Base-by-base conservation (phyloP, 2,797 vertebrate species). In the Otolemur crassicaudatus region DNA sequence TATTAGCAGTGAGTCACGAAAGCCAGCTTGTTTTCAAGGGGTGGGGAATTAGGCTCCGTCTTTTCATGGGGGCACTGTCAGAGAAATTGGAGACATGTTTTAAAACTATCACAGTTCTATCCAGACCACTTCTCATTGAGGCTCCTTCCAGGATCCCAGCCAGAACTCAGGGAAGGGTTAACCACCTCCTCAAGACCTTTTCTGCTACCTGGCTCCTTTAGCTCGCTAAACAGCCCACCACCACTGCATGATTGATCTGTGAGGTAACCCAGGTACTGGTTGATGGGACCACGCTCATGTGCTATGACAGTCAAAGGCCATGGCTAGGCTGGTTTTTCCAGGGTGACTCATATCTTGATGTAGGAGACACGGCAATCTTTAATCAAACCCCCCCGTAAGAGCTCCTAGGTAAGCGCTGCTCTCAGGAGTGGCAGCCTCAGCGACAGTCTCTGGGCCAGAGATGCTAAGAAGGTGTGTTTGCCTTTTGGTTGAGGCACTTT, bases 401-500 rank as follows among this genome's bases (percentile, higher is more conserved):
- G 37, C 10, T 4, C 25, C 40, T 60, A n/a, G 6, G n/a, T 12
- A 17, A 56, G n/a, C 58, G 29, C 37, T 17, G 53, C 77, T 91
- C 2, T 53, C 40, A 37, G 20, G 20, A 49, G 95, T 19, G 16
- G 92, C 46, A 77, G 69, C 22, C 43, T 40, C 37, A 23, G 77
- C 3, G 5, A 89, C 87, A 86, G 53, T 23, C 79, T 49, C 72
- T 49, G n/a, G 53, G 83, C 94, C 60, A 7, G 53, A 81, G 69
- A 75, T 84, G 61, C 76, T 76, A 53, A 94, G 92, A 97, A 96
- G 88, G 84, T 96, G 72, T 81, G 91, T 90, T 97, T 96, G 95
- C 96, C 90, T 96, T 96, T 95, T 91, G 87, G 56, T 91, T 73
- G 87, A 97, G 96, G 94, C 12, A 22, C 91, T 96, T 91, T 97